Evolutionary conservation across 2,797 vertebrate genomes (phyloP).

Genomic region (Halcyon leucocephala): DNA sequence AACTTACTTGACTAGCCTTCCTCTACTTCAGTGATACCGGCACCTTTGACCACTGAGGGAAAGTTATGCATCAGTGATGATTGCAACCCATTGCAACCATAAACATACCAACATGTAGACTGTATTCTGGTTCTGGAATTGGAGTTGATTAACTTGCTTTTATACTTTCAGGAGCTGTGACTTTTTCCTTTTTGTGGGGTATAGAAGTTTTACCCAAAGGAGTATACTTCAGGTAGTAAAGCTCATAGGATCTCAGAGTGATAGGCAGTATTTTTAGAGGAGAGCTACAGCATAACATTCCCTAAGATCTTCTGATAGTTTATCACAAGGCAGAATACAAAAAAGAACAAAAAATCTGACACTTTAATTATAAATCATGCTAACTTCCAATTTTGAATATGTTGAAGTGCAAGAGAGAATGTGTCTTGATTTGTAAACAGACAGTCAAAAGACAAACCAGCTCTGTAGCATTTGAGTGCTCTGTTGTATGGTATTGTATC

Average conservation of each 20-base stretch:
- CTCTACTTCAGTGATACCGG: not conserved
- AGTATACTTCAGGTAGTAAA: not conserved
- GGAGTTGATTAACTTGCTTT: not conserved
- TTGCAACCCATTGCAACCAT: not conserved
- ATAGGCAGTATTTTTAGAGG: not conserved
- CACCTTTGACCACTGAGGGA: not conserved
- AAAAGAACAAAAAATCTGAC: not conserved
- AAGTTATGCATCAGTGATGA: not conserved
- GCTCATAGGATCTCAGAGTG: not conserved
- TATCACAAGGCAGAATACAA: not conserved
- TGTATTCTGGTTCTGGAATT: not conserved
- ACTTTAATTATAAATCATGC: not conserved
- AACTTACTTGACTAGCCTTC: not conserved
- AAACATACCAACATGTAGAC: not conserved
- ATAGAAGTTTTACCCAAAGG: not conserved
- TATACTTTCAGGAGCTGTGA: not conserved
- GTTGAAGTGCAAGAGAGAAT: not conserved
- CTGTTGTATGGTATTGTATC: not conserved
- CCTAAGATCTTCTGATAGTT: not conserved
- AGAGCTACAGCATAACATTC: not conserved
- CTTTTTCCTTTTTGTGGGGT: not conserved
- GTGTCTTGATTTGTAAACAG: not conserved
- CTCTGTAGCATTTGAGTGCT: not conserved
- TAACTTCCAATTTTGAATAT: not conserved
- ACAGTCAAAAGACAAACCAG: not conserved